A percentile compares a stretch with the other conserved stretches of the same genome.
Evolutionary conservation across 2,113 vertebrate species (phyloP).

Genomic region (Tamias sibiricus): DNA sequence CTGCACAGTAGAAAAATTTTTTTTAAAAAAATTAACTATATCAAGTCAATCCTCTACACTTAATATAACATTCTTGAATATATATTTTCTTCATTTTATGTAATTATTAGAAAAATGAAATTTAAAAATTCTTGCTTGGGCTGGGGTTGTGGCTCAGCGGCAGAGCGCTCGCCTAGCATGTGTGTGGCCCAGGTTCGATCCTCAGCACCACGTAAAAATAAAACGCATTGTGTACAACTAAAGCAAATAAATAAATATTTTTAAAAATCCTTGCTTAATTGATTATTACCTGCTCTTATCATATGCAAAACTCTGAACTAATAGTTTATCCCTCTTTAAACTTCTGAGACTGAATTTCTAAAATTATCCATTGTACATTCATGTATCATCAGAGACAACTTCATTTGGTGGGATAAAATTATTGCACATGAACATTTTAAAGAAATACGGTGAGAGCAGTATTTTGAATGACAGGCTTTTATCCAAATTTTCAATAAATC

Average conservation of each 20-base stretch:
- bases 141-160: too few species aligned
- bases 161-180: too few species aligned
- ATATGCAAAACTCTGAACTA: neutral
- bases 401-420: neutral
- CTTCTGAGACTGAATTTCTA: neutral
- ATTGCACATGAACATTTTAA: neutral
- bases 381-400: neutral
- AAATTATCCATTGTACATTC: neutral
- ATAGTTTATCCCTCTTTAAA: neutral
- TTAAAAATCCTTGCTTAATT: neutral
- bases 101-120: slow-evolving; percentile 7
- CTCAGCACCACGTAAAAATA: too few species aligned
- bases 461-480: neutral
- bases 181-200: too few species aligned
- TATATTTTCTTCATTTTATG: neutral
- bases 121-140: neutral
- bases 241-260: too few species aligned
- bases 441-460: neutral
- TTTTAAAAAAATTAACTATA: neutral
- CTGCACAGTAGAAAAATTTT: neutral
- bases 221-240: too few species aligned
- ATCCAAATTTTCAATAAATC: neutral
- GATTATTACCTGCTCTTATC: neutral
- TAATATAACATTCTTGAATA: neutral
- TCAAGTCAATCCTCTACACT: neutral